Base-by-base conservation (phyloP, 1,140 invertebrate species). In the Antheraea mylitta region DNA sequence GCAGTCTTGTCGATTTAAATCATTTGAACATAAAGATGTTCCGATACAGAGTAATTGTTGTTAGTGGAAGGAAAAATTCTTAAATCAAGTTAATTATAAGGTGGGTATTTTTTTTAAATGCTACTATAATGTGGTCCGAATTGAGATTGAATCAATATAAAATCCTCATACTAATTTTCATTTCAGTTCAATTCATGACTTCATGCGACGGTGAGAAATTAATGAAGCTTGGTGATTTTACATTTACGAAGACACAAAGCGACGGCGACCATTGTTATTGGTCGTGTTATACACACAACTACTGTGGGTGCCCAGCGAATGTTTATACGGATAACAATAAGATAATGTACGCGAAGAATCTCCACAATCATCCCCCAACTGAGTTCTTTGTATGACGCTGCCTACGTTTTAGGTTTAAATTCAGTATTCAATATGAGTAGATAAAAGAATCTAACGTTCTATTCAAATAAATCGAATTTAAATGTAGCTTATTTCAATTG, bases 171-270 rank as follows among this genome's bases (percentile, higher is more conserved):
- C 11, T 4, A 16, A 13, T 71, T 75, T 77, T 66, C 45, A 63
- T 91, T 89, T 70, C 84, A 92, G 89, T 89, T n/a, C 79, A 77
- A 45, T 85, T 92, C 73, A 92, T 92, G 89, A 70, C 78, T 18
- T 89, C 89, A n/a, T 80, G 78, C 18, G 76, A 83, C 38, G 89
- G 89, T 7, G 86, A 83, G 64, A 81, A 80, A 63, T 68, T 92
- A 38, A 80, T 91, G 75, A 89, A 85, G 53, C 78, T 91, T 0
- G 89, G 86, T 2, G 89, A 91, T 66, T 91, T 90, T 65, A 91
- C 89, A 0, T 91, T 91, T 63, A 87, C 81, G 3, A 81, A 79
- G 19, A 68, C 73, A n/a, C 42, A 80, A 19, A 69, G 64, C 18
- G 70, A 79, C 16, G 83, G 80, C 5, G 74, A 71, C 65, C 81